These are phyloP conservation scores for Acridotheres tristis DNA, from an alignment of 2,797 vertebrate species.

Conservation along the genomic window DNA sequence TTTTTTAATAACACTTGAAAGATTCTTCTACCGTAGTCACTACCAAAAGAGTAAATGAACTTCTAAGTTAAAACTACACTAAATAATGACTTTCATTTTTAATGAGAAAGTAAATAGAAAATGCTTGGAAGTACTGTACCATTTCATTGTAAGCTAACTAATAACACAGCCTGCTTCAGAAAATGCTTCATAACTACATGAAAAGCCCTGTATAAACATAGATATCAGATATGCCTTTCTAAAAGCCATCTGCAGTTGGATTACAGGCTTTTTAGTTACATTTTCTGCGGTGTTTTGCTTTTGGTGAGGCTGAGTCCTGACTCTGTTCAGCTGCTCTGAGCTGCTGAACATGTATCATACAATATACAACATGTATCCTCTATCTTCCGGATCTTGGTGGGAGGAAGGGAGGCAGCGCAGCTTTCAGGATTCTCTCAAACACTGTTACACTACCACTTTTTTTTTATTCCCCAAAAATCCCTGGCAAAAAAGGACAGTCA, in stretches of 20 bases:
- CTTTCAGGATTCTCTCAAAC: not conserved
- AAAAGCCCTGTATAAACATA: not conserved
- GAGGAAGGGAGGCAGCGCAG: not conserved
- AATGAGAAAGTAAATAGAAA: not conserved
- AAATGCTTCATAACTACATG: not conserved
- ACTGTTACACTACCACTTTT: accelerated
- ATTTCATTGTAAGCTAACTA: not conserved
- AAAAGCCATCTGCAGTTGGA: not conserved
- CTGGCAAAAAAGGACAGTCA: not conserved
- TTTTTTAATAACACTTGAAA: not conserved
- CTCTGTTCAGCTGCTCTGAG: not conserved
- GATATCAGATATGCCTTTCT: not conserved
- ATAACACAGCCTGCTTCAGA: not conserved
- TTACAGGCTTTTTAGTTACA: not conserved
- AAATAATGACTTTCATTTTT: not conserved
- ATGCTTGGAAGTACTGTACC: not conserved
- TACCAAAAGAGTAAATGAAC: not conserved
- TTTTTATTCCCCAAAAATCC: accelerated
- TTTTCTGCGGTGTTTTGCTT: not conserved
- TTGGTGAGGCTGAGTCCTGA: not conserved
- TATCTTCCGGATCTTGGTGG: not conserved
- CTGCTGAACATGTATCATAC: not conserved
- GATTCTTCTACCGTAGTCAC: not conserved
- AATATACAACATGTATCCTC: not conserved
- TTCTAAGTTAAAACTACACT: not conserved